A percentile compares a stretch with the other conserved stretches of the same genome.
phyloP scores from a whole-genome alignment of 1,140 invertebrate species.

The Drosophila parvula region DNA sequence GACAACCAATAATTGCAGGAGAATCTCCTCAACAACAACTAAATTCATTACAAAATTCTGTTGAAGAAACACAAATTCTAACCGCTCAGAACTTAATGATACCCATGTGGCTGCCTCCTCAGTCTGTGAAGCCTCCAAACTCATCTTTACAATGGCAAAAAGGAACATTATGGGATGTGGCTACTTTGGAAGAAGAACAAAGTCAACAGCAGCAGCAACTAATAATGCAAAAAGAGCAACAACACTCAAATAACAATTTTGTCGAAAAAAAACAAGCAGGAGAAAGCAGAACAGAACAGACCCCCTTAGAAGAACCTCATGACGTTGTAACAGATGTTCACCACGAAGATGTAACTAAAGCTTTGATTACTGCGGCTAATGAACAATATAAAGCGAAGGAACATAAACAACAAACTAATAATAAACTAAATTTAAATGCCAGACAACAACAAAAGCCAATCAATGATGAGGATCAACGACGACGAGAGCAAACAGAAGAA shows the following conservation, averaged over 20 bases:
- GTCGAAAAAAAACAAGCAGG: conserved; percentile 9
- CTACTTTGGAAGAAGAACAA: conserved; percentile 65
- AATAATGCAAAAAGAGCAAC: conserved; percentile 81
- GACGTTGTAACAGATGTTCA: conserved; percentile 31
- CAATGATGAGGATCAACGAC: conserved; percentile 54
- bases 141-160: conserved; percentile 39
- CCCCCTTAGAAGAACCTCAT: conserved; percentile 13
- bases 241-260: neutral
- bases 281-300: conserved; percentile 74
- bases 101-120: conserved; percentile 79
- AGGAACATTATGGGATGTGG: conserved; percentile 63
- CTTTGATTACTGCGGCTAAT: conserved; percentile 2
- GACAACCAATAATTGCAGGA: conserved; percentile 6
- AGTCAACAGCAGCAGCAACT: conserved; percentile 84
- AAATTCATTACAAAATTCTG: conserved; percentile 17
- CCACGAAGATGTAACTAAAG: conserved; percentile 27
- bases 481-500: conserved; percentile 58
- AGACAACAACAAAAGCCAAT: conserved; percentile 56
- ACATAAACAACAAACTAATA: conserved; percentile 23
- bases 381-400: conserved; percentile 41
- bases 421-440: conserved; percentile 47
- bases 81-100: conserved; percentile 83
- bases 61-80: conserved; percentile 52
- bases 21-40: conserved; percentile 25
- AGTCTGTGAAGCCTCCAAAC: conserved; percentile 18